A percentile compares a stretch with the other conserved stretches of the same genome.
These are phyloP conservation scores for Desmodus rotundus DNA, from an alignment of 2,113 vertebrate genomes.

Conservation along the genomic window DNA sequence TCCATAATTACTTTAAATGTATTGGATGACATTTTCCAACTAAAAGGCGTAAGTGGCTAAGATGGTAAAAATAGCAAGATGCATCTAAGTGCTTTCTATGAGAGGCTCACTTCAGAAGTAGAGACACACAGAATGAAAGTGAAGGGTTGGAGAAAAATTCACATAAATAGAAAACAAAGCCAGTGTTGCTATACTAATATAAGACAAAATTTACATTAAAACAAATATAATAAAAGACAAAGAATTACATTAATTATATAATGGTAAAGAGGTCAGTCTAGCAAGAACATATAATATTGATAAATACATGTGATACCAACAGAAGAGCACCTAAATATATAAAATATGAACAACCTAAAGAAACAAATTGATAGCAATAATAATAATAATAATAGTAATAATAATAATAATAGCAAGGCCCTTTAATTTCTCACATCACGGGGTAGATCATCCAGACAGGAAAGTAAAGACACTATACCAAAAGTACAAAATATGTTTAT, in stretches of 20 bases:
- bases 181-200: background rate
- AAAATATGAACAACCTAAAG: too few species aligned
- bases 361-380: too few species aligned
- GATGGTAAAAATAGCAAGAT: background rate
- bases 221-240: background rate
- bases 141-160: background rate
- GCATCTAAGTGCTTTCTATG: background rate
- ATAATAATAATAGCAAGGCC: too few species aligned
- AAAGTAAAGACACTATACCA: too few species aligned
- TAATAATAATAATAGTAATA: too few species aligned
- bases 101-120: background rate
- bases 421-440: too few species aligned
- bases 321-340: background rate
- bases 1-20: background rate
- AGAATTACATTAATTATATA: background rate
- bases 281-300: background rate
- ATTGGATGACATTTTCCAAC: background rate
- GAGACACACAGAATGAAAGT: background rate
- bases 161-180: background rate
- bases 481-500: too few species aligned
- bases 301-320: background rate
- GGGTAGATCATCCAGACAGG: too few species aligned
- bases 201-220: background rate
- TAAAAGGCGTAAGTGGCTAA: background rate
- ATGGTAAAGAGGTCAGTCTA: background rate